Base-by-base conservation (phyloP, 2,888 invertebrate species). In the Chesias legatella region DNA sequence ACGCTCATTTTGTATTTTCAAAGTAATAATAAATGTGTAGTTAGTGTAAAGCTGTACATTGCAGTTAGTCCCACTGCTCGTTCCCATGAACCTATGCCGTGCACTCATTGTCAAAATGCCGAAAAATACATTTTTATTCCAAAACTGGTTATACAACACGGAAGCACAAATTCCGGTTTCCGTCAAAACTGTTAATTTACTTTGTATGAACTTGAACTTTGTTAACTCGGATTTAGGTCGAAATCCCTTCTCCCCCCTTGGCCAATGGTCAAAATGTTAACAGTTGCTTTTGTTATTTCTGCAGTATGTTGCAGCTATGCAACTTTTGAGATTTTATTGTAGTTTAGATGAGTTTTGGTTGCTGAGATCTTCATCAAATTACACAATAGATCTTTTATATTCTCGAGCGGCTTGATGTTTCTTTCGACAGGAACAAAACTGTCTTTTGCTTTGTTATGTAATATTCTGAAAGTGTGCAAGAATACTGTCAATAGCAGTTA, bases 91-190 rank as follows among this genome's bases (percentile, higher is more conserved):
- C 36, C 36, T 26, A 27, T 7, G 33, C 2, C 32, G 26, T 40
- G 44, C 33, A 44, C 13, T 40, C 40, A 42, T 55, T 48, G 41
- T 35, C 34, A 25, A 28, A 27, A 37, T 30, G 11, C 3, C 32
- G 7, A 33, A 35, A 43, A 45, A 33, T 26, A 52, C 53, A 35
- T 39, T 35, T 33, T 33, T 17, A 37, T 47, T 46, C 25, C 36
- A 52, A 57, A 74, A 83, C 83, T 73, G 72, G 83, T 82, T 72
- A 44, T 59, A 61, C 64, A 66, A 81, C 64, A 53, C 81, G 84
- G 84, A 85, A 84, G 78, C 58, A 56, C 65, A 64, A 71, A 74
- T 73, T 80, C 73, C 73, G 68, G 74, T 76, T 81, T 80, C 75
- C 65, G 54, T 70, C 66, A 31, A 48, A 52, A 48, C 24, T 21